Percentiles rank a stretch among this genome's conserved stretches.
Conservation (phyloP, 2,797 vertebrate genomes). For the Sebastes taczanowskii region DNA sequence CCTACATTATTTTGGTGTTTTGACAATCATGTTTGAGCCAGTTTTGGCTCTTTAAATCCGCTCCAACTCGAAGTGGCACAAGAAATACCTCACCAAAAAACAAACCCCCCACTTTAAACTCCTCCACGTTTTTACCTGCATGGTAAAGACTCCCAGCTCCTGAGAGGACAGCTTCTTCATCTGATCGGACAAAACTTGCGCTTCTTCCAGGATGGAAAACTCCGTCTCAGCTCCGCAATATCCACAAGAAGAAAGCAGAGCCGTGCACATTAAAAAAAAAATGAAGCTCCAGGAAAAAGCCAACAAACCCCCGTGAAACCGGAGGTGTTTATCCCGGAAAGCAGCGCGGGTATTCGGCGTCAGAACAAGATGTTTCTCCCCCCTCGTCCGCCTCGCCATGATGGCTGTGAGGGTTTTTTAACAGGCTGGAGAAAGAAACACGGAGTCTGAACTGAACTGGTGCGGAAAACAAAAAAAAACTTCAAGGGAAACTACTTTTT, state of each 20-base stretch:
- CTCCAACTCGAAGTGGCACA: neutral
- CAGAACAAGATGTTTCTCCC: slow-evolving; percentile 56
- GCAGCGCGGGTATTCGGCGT: slow-evolving; percentile 57
- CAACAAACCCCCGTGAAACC: slow-evolving; percentile 38
- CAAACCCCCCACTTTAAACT: neutral
- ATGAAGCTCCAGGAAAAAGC: slow-evolving; percentile 75
- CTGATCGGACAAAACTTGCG: slow-evolving; percentile 91
- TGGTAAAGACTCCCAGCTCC: slow-evolving; percentile 93
- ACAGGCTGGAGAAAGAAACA: slow-evolving; percentile 34
- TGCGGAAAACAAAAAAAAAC: slow-evolving; percentile 49
- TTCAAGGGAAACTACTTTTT: slow-evolving; percentile 80
- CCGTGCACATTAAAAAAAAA: slow-evolving; percentile 66
- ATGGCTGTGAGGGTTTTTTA: slow-evolving; percentile 52
- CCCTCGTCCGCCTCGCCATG: slow-evolving; percentile 82
- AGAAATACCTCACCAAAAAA: neutral
- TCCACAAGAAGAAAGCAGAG: slow-evolving; percentile 76
- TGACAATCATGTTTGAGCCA: neutral
- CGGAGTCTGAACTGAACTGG: slow-evolving; percentile 52
- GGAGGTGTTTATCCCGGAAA: slow-evolving; percentile 55
- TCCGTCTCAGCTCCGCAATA: slow-evolving; percentile 86
- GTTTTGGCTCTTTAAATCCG: neutral
- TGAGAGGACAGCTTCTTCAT: slow-evolving; percentile 93
- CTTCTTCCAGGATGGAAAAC: slow-evolving; percentile 95
- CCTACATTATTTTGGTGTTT: neutral
- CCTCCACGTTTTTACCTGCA: slow-evolving; percentile 88